Base-by-base conservation (phyloP, 2,888 invertebrate species). In the Cephonodes hylas region DNA sequence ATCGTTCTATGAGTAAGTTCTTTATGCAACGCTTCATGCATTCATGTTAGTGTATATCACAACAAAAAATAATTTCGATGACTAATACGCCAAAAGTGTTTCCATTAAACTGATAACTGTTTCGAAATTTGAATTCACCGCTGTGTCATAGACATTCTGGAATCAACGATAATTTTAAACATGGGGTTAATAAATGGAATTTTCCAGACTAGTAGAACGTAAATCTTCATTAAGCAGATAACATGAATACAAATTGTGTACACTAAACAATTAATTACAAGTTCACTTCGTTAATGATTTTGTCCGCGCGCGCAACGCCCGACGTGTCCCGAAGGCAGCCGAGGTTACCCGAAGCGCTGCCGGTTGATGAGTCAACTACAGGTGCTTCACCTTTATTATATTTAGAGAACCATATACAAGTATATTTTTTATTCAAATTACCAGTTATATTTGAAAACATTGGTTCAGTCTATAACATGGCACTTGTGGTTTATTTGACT, bases 381-480 rank as follows among this genome's bases (percentile, higher is more conserved):
- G 73, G 76, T 75, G 70, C 60, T 73, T 73, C 72, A 75, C 71
- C 76, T 73, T 68, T 38, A 59, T 46, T 64, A 58, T 64, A 69
- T 64, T 68, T 62, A 61, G 61, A 38, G 58, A 58, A 45, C 42
- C 46, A 22, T 59, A 59, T 34, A 34, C 46, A 46, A 38, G 15
- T 27, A 23, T 23, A 18, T 27, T 59, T 59, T 44, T 27, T 34
- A 34, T 42, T 27, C 44, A n/a, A 15, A 18, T 59, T n/a, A 45
- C 2, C 25, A 5, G 27, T 58, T 13, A n/a, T n/a, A n/a, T 13
- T 34, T 31, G 45, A 18, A 31, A 4, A 27, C 48, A 25, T 48
- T 31, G 53, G 18, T 31, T 27, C 10, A 22, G 13, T 45, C 18
- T 53, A 15, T 6, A 15, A 2, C 25, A n/a, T 48, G 23, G 10